Conservation (phyloP, 2,113 vertebrate species). For the Austrofundulus limnaeus region DNA sequence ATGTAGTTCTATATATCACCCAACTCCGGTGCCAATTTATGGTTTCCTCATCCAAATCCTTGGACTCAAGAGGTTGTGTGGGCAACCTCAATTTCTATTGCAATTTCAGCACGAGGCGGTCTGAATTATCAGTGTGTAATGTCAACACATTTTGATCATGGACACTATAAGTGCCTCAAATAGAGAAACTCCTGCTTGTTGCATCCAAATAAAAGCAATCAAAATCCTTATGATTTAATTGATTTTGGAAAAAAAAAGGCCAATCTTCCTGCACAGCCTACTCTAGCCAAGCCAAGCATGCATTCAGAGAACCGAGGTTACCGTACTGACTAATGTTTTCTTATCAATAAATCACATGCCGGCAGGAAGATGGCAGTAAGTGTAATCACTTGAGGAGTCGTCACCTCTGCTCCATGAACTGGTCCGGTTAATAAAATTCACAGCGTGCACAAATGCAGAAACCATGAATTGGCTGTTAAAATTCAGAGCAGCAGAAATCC, state of each 20-base stretch:
- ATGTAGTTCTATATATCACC: not conserved
- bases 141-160: not conserved
- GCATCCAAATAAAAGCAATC: no score
- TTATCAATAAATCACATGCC: not conserved
- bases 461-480: conserved; percentile 1
- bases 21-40: conserved; percentile 7
- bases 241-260: no score
- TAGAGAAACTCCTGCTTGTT: not conserved
- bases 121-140: not conserved
- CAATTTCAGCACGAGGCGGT: not conserved
- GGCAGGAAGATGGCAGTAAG: not conserved
- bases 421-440: not conserved
- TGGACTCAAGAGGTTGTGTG: not conserved
- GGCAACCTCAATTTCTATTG: no score
- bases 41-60: not conserved
- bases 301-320: not conserved
- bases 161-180: not conserved
- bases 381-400: not conserved
- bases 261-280: not conserved
- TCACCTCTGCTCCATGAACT: not conserved
- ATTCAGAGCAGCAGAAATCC: not conserved
- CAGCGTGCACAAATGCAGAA: not conserved
- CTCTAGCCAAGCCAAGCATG: not conserved
- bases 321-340: not conserved
- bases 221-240: no score